Conservation (phyloP, 2,113 vertebrate genomes). For the Rattus rattus region DNA sequence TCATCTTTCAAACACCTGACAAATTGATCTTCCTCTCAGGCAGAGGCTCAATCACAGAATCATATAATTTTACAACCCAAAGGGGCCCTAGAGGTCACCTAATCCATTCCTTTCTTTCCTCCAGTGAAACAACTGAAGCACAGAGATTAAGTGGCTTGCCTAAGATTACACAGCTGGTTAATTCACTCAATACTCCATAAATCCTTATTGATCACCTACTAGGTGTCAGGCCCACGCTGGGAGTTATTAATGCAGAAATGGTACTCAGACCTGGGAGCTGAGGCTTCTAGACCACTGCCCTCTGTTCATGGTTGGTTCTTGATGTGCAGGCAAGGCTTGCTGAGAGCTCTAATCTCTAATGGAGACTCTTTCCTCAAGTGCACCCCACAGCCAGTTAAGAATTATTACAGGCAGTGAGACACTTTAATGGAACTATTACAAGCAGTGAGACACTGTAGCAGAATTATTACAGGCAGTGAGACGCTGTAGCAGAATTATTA, state of each 20-base stretch:
- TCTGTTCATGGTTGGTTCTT: background rate
- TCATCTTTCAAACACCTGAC: conserved; percentile 59
- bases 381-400: background rate
- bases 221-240: background rate
- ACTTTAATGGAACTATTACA: background rate
- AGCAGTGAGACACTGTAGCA: no score
- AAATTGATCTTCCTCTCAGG: conserved; percentile 60
- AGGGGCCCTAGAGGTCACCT: conserved; percentile 46
- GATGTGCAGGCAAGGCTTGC: background rate
- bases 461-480: no score
- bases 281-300: background rate
- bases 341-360: background rate
- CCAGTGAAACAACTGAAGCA: conserved; percentile 51
- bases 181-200: conserved; percentile 60
- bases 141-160: conserved; percentile 51
- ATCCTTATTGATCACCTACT: conserved; percentile 59
- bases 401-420: background rate
- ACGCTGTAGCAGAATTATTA: no score
- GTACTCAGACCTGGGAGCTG: background rate
- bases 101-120: conserved; percentile 52
- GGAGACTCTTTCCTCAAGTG: background rate
- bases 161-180: conserved; percentile 51
- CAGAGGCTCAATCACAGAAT: conserved; percentile 62
- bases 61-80: conserved; percentile 67
- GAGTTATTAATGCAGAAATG: background rate